Evolutionary conservation across 2,113 vertebrate species (phyloP).

Genomic region (Anolis sagrei): DNA sequence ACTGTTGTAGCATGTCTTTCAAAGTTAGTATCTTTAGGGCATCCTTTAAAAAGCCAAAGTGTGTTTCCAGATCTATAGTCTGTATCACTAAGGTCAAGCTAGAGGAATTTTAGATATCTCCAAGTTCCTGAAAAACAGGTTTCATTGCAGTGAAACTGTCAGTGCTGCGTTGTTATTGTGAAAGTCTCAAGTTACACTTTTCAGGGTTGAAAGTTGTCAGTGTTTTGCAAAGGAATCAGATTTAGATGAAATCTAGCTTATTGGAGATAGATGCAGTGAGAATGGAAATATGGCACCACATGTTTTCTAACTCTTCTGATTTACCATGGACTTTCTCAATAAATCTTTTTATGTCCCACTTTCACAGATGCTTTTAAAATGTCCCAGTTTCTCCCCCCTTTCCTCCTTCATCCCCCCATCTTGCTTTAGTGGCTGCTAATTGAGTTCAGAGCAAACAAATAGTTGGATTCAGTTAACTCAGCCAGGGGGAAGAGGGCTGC

Average conservation of each 20-base stretch:
- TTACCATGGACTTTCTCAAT: too few relatives aligned
- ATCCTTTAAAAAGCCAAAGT: neutral
- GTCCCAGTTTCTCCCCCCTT: too few relatives aligned
- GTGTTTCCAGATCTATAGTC: neutral
- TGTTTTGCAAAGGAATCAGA: neutral
- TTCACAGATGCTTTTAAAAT: too few relatives aligned
- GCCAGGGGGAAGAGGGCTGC: too few relatives aligned
- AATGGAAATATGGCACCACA: too few relatives aligned
- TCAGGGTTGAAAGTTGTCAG: neutral
- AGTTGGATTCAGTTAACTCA: neutral
- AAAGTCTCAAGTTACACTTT: neutral
- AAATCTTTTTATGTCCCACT: too few relatives aligned
- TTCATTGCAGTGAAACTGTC: constrained; percentile 49
- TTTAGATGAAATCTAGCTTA: neutral
- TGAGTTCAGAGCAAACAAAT: too few relatives aligned
- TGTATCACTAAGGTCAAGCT: neutral
- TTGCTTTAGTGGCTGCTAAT: too few relatives aligned
- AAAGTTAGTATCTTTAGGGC: neutral
- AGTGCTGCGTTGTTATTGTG: constrained; percentile 18
- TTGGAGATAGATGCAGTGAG: neutral
- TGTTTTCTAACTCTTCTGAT: too few relatives aligned
- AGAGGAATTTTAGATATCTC: constrained; percentile 30
- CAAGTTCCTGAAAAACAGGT: constrained; percentile 47
- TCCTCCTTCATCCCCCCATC: too few relatives aligned
- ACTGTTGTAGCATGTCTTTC: neutral